Evolutionary conservation across 1,140 invertebrate species (phyloP), one percentile per base, ranked within the genome.

Genomic region (Drosophila guanche): DNA sequence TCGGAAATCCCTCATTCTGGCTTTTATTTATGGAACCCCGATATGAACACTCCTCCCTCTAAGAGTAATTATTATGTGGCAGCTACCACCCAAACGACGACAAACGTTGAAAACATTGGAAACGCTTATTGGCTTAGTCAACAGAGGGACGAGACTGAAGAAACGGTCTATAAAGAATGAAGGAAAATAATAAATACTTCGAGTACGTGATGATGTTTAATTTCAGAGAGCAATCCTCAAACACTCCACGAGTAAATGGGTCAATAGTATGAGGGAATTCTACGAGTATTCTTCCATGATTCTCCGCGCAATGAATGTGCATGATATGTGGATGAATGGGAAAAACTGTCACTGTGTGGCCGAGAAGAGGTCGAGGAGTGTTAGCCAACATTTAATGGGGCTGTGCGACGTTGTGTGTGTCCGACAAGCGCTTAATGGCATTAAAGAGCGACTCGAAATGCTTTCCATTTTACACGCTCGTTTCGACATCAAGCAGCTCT

Each of bases 61-160:
- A 29, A 0, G 5, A 29, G 5, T 29, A 29, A 6, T 29, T 5
- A 6, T 1, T 29, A 29, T 27, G n/a, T n/a, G n/a, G n/a, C 16
- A 20, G 16, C 45, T 62, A 20, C 16, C 1, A 20, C 16, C 16
- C 16, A 20, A 20, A 20, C 16, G 16, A 52, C 23, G 20, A 7
- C 40, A 3, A 45, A 67, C 52, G 8, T 12, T 52, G 37, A 67
- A 46, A 2, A 23, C 65, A 66, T 67, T 68, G 23, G 66, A 58
- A 71, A 59, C 67, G 50, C 74, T 81, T 81, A 80, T 79, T 67
- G 67, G 67, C 60, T 80, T 76, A 72, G 48, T 40, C 16, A 14
- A 33, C 23, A 10, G 43, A 40, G n/a, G 65, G 23, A 12, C 41
- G 16, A 27, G 43, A 42, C 10, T 37, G 33, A 37, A 27, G 46